phyloP scores from a whole-genome alignment of 2,888 invertebrate species.

The Spialia ferax region DNA sequence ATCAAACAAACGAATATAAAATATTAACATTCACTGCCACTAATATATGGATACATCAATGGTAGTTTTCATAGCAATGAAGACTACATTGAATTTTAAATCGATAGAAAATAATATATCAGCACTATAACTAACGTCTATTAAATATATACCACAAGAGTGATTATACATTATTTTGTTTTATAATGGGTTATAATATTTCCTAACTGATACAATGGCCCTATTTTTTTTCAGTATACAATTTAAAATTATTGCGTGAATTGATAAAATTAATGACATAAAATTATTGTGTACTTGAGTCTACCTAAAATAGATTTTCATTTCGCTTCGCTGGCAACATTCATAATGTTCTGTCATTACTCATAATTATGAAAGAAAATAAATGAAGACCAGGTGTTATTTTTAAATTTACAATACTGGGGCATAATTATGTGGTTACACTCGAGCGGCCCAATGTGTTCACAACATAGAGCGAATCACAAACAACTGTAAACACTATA shows the following conservation, averaged over 20 bases:
- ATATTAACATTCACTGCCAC: slow-evolving; percentile 43
- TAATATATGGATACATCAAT: slow-evolving; percentile 62
- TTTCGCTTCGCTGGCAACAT: slow-evolving; percentile 42
- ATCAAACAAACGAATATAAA: slow-evolving; percentile 8
- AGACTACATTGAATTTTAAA: slow-evolving; percentile 69
- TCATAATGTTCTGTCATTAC: slow-evolving; percentile 29
- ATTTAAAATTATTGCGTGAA: slow-evolving; percentile 43
- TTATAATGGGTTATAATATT: slow-evolving; percentile 36
- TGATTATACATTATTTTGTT: slow-evolving; percentile 34
- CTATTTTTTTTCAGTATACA: slow-evolving; percentile 43
- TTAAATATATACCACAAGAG: slow-evolving; percentile 34
- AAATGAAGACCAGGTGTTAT: slow-evolving; percentile 2
- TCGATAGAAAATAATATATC: slow-evolving; percentile 40
- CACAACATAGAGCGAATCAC: neutral
- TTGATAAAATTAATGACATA: slow-evolving; percentile 11
- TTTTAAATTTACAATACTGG: slow-evolving; percentile 33
- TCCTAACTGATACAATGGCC: slow-evolving; percentile 45
- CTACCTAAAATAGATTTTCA: slow-evolving; percentile 41
- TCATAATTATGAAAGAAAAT: slow-evolving; percentile 7
- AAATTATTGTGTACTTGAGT: slow-evolving; percentile 6
- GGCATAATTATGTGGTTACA: slow-evolving; percentile 17
- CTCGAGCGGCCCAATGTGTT: slow-evolving; percentile 8
- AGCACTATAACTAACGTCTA: slow-evolving; percentile 50
- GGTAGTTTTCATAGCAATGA: slow-evolving; percentile 71
- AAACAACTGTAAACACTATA: neutral